phyloP scores from a whole-genome alignment of 2,113 vertebrate genomes.

The Anser brachyrhynchus region DNA sequence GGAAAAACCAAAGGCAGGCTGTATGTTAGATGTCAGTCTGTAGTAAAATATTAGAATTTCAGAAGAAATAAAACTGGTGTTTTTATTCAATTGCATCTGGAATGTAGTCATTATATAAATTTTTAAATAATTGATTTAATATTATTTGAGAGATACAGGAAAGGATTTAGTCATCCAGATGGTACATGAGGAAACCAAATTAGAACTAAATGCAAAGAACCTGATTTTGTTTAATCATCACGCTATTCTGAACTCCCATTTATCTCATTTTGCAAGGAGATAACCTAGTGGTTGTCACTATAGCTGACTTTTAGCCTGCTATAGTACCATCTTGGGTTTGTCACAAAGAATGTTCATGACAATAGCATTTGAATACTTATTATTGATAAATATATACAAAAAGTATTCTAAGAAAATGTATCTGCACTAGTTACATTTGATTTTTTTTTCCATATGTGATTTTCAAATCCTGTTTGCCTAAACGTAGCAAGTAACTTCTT shows the following conservation, averaged over 20 bases:
- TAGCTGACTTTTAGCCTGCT: not conserved
- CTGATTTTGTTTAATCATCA: not conserved
- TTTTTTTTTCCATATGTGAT: not conserved
- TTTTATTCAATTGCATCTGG: not conserved
- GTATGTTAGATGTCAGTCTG: not conserved
- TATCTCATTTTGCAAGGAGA: not conserved
- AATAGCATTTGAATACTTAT: not conserved
- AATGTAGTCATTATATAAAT: not conserved
- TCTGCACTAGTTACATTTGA: not conserved
- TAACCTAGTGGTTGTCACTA: no score
- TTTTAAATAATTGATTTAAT: not conserved
- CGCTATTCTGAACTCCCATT: not conserved
- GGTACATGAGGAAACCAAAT: not conserved
- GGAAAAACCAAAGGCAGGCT: not conserved
- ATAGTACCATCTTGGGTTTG: not conserved
- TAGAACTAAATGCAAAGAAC: not conserved
- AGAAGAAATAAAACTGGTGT: not conserved
- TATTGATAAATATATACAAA: not conserved
- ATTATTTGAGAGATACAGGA: not conserved
- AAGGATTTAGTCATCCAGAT: not conserved
- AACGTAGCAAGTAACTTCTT: not conserved
- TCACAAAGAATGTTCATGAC: not conserved
- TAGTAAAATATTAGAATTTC: not conserved
- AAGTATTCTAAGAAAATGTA: not conserved
- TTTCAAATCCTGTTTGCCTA: not conserved